Evolutionary conservation across 2,113 vertebrate species (phyloP).

Genomic region (Tachysurus fulvidraco): DNA sequence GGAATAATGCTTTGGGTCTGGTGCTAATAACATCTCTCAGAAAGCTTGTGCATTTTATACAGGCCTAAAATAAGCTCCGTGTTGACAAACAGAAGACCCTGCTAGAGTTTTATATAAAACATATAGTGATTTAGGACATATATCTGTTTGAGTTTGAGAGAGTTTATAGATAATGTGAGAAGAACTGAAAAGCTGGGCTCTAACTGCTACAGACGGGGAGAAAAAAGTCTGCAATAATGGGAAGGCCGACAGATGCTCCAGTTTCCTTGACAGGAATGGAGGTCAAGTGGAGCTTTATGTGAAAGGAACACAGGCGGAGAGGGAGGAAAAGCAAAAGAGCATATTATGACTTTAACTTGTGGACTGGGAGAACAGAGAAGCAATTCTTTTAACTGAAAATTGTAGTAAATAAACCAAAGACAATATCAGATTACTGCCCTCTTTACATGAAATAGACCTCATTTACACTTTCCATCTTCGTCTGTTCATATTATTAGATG

Average conservation of each 20-base stretch:
- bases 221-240: conserved; percentile 60
- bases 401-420: not conserved
- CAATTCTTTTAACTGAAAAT: conserved; percentile 36
- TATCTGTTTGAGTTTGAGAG: conserved; percentile 21
- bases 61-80: not conserved
- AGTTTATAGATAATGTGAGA: conserved; percentile 8
- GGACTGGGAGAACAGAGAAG: conserved; percentile 48
- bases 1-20: conserved; percentile 2
- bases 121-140: conserved; percentile 23
- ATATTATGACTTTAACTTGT: conserved; percentile 72
- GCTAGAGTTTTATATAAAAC: not conserved
- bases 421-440: not conserved
- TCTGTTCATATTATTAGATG: not conserved
- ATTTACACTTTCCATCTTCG: not conserved
- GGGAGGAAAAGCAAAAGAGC: conserved; percentile 59
- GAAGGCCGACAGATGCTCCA: conserved; percentile 72
- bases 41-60: not conserved
- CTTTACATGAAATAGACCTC: not conserved
- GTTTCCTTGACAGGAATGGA: conserved; percentile 77
- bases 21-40: not conserved
- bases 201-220: conserved; percentile 48
- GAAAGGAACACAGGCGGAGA: conserved; percentile 61
- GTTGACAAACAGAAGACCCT: not conserved
- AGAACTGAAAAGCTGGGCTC: conserved; percentile 25
- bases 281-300: conserved; percentile 75